These are phyloP conservation scores for Dorcus parallelipipedus DNA, from an alignment of 2,888 invertebrate species.

Conservation along the genomic window DNA sequence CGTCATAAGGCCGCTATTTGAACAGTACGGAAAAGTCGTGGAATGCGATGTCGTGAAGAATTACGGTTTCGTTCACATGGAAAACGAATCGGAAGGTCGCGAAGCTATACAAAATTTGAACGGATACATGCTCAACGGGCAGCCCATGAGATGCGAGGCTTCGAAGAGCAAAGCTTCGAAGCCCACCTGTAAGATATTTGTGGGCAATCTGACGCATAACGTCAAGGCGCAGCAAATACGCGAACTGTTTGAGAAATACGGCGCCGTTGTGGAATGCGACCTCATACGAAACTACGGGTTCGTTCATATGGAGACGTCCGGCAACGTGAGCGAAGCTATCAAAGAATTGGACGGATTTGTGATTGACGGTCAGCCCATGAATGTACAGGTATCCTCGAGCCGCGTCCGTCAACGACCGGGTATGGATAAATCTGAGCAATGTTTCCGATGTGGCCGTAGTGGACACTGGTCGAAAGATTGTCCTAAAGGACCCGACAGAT, in stretches of 20 bases:
- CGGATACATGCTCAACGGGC: conserved; percentile 82
- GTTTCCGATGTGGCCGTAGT: conserved; percentile 90
- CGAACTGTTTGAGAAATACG: conserved; percentile 91
- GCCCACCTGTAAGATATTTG: conserved; percentile 92
- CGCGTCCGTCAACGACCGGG: conserved; percentile 92
- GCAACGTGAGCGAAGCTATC: conserved; percentile 87
- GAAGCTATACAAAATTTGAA: conserved; percentile 87
- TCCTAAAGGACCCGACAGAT: conserved; percentile 73
- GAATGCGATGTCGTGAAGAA: conserved; percentile 98
- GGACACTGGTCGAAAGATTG: conserved; percentile 98
- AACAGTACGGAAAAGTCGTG: conserved; percentile 94
- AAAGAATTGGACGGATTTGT: conserved; percentile 89
- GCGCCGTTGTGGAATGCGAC: conserved; percentile 95
- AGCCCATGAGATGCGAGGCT: conserved; percentile 86
- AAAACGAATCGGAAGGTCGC: conserved; percentile 85
- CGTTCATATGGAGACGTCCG: conserved; percentile 91
- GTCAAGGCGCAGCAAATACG: conserved; percentile 89
- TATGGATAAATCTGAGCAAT: conserved; percentile 87
- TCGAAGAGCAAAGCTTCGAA: conserved; percentile 87
- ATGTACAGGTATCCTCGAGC: conserved; percentile 91
- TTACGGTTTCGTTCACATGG: conserved; percentile 99
- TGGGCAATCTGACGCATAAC: conserved; percentile 92
- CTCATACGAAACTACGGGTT: conserved; percentile 97
- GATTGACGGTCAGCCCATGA: conserved; percentile 89
- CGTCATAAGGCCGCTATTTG: conserved; percentile 89